Evolutionary conservation across 2,797 vertebrate species (phyloP).

Genomic region (Orestias chungarensis): DNA sequence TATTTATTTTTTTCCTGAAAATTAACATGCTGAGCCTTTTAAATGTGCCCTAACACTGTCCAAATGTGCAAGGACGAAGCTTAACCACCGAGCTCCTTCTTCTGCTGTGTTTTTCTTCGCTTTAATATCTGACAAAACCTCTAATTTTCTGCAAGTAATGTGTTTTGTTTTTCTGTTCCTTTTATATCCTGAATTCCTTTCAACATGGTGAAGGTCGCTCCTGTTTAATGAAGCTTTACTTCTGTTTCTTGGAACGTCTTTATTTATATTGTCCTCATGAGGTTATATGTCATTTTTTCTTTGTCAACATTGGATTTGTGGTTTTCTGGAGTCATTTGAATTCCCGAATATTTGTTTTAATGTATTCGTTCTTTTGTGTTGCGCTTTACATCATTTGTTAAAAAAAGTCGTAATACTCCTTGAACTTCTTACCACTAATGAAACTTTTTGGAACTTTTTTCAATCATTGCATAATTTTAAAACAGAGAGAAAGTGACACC

Average conservation of each 20-base stretch:
- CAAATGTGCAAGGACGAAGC: conserved; percentile 28
- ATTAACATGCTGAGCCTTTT: conserved; percentile 32
- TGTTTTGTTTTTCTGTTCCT: background rate
- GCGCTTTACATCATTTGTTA: background rate
- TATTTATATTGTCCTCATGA: conserved; percentile 15
- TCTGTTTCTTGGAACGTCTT: conserved; percentile 1
- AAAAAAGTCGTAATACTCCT: background rate
- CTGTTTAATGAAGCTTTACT: conserved; percentile 10
- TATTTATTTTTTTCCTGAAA: conserved; percentile 3
- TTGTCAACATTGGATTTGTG: background rate
- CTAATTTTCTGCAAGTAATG: conserved; percentile 24
- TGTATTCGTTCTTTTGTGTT: no score
- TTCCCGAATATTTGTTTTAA: background rate
- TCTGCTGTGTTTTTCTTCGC: conserved; percentile 17
- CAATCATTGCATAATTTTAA: background rate
- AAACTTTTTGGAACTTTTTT: background rate
- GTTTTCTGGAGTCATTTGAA: conserved; percentile 1
- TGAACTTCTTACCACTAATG: no score
- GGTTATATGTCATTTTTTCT: conserved; percentile 7
- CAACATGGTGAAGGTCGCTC: conserved; percentile 29
- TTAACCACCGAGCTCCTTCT: conserved; percentile 44
- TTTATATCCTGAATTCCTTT: conserved; percentile 21
- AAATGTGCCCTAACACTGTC: conserved; percentile 10
- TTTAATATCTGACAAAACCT: conserved; percentile 22
- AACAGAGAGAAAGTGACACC: background rate